Evolutionary conservation across 1,140 invertebrate genomes (phyloP).

Genomic region (Campodea augens): DNA sequence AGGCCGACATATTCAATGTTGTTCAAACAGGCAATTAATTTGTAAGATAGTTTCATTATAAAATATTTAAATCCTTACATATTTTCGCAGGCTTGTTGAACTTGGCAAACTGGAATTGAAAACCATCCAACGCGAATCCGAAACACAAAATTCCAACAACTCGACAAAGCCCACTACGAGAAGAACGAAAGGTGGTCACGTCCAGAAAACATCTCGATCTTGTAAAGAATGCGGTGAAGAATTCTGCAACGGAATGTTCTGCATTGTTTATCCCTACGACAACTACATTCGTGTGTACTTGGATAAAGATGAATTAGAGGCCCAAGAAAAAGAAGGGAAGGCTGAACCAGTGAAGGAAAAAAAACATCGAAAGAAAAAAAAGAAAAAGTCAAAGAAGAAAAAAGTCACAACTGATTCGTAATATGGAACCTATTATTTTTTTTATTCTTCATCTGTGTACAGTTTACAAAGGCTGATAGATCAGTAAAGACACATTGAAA

Average conservation of each 20-base stretch:
- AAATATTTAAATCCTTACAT: conserved; percentile 10
- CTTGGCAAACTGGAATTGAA: conserved; percentile 53
- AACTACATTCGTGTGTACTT: conserved; percentile 20
- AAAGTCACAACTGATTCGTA: background rate
- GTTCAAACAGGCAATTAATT: background rate
- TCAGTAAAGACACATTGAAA: too few relatives aligned
- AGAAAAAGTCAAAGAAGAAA: background rate
- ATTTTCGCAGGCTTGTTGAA: conserved; percentile 36
- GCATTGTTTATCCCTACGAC: conserved; percentile 31
- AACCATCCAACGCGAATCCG: conserved; percentile 41
- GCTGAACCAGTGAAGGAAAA: background rate
- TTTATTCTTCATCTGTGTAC: background rate
- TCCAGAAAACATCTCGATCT: conserved; percentile 26
- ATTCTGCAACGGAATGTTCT: conserved; percentile 47
- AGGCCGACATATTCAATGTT: background rate
- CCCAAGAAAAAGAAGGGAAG: conserved; percentile 6
- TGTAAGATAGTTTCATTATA: background rate
- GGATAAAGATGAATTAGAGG: conserved; percentile 14
- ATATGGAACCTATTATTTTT: background rate
- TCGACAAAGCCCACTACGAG: conserved; percentile 30
- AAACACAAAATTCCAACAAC: conserved; percentile 31
- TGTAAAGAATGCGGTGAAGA: conserved; percentile 67
- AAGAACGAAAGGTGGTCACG: conserved; percentile 39
- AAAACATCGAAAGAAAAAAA: conserved; percentile 1
- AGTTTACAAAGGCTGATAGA: too few relatives aligned